These are phyloP conservation scores for Lepus oiostolus DNA, from an alignment of 2,797 vertebrate species.

Conservation along the genomic window DNA sequence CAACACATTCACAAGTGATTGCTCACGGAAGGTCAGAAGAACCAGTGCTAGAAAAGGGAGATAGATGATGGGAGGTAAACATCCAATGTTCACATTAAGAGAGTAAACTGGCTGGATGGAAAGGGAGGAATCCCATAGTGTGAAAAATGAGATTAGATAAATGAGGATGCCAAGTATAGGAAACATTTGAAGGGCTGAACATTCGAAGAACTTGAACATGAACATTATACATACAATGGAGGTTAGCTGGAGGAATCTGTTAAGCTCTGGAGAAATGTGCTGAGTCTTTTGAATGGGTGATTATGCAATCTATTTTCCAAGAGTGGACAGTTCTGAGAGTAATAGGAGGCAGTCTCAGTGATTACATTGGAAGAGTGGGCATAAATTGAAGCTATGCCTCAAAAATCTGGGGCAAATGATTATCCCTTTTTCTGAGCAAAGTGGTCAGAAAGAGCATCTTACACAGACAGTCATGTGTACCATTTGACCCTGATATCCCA, in stretches of 20 bases:
- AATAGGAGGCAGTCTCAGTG: not conserved
- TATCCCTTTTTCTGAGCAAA: not conserved
- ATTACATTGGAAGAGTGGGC: not conserved
- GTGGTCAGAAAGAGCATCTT: conserved; percentile 1
- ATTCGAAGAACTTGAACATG: not conserved
- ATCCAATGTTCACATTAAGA: not conserved
- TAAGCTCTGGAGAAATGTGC: not conserved
- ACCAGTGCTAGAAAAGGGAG: not conserved
- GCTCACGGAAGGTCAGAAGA: not conserved
- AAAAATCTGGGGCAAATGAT: not conserved
- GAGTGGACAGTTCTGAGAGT: not conserved
- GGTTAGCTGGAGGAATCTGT: not conserved
- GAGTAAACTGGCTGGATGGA: not conserved
- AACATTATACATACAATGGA: not conserved
- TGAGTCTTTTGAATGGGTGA: not conserved
- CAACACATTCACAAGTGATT: not conserved
- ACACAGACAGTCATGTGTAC: not conserved
- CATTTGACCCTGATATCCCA: conserved; percentile 29
- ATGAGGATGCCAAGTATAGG: not conserved
- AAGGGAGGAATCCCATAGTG: not conserved
- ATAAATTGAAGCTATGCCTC: not conserved
- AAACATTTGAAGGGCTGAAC: not conserved
- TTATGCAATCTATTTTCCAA: not conserved
- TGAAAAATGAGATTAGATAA: not conserved
- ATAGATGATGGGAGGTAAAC: not conserved